Percentiles rank a stretch among this genome's conserved stretches.
phyloP scores from a whole-genome alignment of 2,888 invertebrate genomes.

The Apantesis nais region DNA sequence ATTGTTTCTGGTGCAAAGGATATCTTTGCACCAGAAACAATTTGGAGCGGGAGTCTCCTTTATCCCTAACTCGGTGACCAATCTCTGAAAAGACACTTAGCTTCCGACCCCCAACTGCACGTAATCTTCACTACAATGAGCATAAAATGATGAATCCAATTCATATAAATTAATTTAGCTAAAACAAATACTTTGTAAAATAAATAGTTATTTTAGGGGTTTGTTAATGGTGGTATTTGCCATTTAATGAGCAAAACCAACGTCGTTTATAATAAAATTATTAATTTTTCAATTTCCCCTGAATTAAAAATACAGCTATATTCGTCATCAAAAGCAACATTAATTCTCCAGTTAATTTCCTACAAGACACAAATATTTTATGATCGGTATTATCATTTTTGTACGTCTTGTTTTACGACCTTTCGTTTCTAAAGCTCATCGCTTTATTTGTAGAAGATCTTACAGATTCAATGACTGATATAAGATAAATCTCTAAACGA shows the following conservation, averaged over 20 bases:
- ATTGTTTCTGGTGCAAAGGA: no score
- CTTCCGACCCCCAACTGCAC: background rate
- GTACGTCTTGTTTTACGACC: background rate
- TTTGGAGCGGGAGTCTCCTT: no score
- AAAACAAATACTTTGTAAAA: background rate
- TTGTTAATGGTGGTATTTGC: constrained; percentile 24
- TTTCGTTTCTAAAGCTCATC: background rate
- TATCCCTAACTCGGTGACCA: no score
- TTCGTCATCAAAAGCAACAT: constrained; percentile 23
- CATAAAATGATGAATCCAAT: background rate
- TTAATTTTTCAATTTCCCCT: constrained; percentile 46
- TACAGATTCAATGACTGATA: background rate
- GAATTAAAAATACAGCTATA: constrained; percentile 26
- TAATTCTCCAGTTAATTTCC: constrained; percentile 23
- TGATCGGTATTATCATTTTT: constrained; percentile 9
- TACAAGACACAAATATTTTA: constrained; percentile 21
- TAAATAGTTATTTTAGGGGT: constrained; percentile 4
- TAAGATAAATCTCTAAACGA: no score
- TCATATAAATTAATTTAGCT: background rate
- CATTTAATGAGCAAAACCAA: constrained; percentile 10
- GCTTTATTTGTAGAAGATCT: background rate
- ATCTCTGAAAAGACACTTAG: no score
- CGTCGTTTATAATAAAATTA: constrained; percentile 49
- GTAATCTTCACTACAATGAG: background rate
- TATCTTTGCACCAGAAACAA: no score